These are phyloP conservation scores for Sciurus vulgaris DNA, from an alignment of 2,797 vertebrate species.

Conservation along the genomic window DNA sequence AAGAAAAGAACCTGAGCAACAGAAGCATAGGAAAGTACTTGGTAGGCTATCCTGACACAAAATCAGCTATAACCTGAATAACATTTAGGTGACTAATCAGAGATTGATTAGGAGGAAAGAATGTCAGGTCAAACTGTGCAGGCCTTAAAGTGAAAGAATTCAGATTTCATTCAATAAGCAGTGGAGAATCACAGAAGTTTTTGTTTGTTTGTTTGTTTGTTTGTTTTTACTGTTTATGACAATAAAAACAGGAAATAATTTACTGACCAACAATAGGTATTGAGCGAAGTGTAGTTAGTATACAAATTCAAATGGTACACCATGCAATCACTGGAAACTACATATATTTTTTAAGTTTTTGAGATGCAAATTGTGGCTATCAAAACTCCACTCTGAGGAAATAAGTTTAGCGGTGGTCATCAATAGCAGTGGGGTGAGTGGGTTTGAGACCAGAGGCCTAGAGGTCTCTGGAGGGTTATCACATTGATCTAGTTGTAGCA, in stretches of 20 bases:
- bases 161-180: not conserved
- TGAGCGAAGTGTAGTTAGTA: not conserved
- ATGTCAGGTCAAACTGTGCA: not conserved
- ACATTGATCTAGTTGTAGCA: not conserved
- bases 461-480: not conserved
- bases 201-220: not conserved
- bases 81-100: not conserved
- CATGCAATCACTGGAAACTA: not conserved
- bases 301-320: not conserved
- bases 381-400: not conserved
- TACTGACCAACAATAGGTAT: not conserved
- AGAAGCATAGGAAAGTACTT: not conserved
- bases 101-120: conserved; percentile 24
- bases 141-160: conserved; percentile 30
- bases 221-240: not conserved
- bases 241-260: conserved; percentile 17
- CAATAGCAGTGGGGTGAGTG: not conserved
- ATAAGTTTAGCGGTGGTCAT: not conserved
- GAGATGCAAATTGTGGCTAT: not conserved
- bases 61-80: not conserved
- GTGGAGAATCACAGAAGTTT: not conserved
- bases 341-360: not conserved
- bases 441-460: not conserved
- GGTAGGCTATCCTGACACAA: not conserved
- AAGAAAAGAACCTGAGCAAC: not conserved